Conservation (phyloP, 2,113 vertebrate genomes). For the Accipiter cooperii region DNA sequence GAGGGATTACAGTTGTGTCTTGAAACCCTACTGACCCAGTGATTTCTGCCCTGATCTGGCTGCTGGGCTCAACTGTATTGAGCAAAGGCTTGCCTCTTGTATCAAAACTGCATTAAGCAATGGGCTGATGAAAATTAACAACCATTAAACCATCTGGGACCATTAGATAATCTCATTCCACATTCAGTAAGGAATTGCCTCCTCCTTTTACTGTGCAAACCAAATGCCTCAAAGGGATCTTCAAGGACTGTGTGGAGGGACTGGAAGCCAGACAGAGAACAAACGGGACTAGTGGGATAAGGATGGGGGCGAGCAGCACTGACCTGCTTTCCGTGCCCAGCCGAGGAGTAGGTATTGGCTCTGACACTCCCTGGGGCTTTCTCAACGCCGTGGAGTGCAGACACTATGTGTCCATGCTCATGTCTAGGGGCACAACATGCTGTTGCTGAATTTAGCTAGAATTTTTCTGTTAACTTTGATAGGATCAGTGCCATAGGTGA, state of each 20-base stretch:
- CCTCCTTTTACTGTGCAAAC: neutral
- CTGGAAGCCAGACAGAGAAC: neutral
- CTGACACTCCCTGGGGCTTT: neutral
- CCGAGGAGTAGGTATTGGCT: neutral
- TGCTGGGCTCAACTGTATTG: neutral
- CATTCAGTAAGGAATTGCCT: neutral
- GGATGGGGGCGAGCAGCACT: neutral
- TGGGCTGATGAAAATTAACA: neutral
- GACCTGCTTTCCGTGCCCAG: neutral
- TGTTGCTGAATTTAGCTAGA: neutral
- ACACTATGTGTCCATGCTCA: accelerated
- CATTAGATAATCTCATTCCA: neutral
- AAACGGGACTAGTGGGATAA: neutral
- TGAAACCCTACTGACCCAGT: accelerated
- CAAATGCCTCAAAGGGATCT: neutral
- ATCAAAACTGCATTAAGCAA: neutral
- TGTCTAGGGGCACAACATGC: neutral
- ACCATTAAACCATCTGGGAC: neutral
- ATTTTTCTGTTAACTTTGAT: neutral
- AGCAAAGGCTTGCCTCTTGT: neutral
- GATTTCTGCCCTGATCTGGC: neutral
- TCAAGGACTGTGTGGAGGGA: neutral
- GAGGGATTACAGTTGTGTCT: neutral
- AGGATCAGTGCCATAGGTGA: neutral
- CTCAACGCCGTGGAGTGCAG: neutral